Percentiles rank a stretch among this genome's conserved stretches.
These are phyloP conservation scores for Lochmaea capreae DNA, from an alignment of 2,888 invertebrate genomes.

Conservation along the genomic window DNA sequence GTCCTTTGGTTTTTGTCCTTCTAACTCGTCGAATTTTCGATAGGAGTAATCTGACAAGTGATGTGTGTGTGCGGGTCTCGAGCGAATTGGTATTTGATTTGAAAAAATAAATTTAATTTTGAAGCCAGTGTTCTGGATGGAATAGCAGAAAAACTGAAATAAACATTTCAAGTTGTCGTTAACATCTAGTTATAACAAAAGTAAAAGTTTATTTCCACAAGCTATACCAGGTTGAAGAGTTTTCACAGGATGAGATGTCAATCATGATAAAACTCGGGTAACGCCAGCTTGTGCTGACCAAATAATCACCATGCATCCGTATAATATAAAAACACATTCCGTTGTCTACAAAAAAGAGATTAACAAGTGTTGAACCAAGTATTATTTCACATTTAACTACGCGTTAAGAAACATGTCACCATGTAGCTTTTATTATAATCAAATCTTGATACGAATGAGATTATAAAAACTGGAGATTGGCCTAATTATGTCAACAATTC, in stretches of 20 bases:
- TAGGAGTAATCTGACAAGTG: constrained; percentile 26
- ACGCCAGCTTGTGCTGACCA: too few species aligned
- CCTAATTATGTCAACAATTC: constrained; percentile 3
- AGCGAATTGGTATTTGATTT: constrained; percentile 8
- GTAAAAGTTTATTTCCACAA: too few species aligned
- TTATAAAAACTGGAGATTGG: background rate
- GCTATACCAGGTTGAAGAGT: too few species aligned
- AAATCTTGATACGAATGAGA: background rate
- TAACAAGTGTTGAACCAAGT: background rate
- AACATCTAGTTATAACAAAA: too few species aligned
- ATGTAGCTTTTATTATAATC: background rate
- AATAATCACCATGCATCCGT: too few species aligned
- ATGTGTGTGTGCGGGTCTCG: background rate
- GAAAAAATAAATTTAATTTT: constrained; percentile 2
- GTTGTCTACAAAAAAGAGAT: background rate
- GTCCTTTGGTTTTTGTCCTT: constrained; percentile 26
- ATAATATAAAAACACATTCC: background rate
- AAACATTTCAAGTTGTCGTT: background rate
- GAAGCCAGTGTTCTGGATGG: too few species aligned
- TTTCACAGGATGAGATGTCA: too few species aligned
- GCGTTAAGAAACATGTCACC: background rate
- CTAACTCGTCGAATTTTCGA: constrained; percentile 23
- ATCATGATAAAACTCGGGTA: too few species aligned
- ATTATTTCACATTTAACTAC: background rate
- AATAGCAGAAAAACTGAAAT: background rate